A percentile compares a stretch with the other conserved stretches of the same genome.
These are phyloP conservation scores for Mythimna impura DNA, from an alignment of 2,888 invertebrate species.

Conservation along the genomic window DNA sequence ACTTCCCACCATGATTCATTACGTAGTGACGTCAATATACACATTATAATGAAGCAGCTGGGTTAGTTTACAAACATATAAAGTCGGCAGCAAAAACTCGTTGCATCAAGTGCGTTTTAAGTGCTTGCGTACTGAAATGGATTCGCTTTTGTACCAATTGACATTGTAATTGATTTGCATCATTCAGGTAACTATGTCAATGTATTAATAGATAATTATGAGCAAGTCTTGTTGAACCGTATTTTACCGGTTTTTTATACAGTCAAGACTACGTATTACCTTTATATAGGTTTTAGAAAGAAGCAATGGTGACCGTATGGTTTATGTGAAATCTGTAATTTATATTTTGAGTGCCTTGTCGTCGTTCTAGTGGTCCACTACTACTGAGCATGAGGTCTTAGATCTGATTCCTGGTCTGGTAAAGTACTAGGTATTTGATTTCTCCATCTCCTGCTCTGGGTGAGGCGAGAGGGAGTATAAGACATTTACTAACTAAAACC, in stretches of 20 bases:
- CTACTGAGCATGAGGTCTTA: neutral
- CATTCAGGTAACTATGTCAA: neutral
- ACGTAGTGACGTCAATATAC: neutral
- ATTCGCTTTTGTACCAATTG: neutral
- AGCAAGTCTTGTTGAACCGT: neutral
- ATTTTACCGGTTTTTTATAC: neutral
- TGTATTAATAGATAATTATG: neutral
- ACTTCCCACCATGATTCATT: conserved; percentile 18
- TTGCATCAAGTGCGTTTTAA: conserved; percentile 35
- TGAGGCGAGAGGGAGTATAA: too few species aligned
- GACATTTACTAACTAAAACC: too few species aligned
- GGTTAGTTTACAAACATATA: conserved; percentile 8
- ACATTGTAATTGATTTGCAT: conserved; percentile 30
- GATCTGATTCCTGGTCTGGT: neutral
- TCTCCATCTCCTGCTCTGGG: too few species aligned
- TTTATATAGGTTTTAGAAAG: neutral
- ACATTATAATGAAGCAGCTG: conserved; percentile 3
- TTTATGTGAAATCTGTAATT: too few species aligned
- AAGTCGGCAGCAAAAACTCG: neutral
- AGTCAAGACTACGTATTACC: neutral
- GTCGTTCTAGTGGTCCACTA: neutral
- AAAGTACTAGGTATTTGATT: too few species aligned
- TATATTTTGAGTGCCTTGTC: too few species aligned
- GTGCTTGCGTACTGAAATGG: conserved; percentile 43
- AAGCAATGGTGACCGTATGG: neutral